Evolutionary conservation across 2,888 invertebrate species (phyloP).

Genomic region (Polyommatus iphigenia): DNA sequence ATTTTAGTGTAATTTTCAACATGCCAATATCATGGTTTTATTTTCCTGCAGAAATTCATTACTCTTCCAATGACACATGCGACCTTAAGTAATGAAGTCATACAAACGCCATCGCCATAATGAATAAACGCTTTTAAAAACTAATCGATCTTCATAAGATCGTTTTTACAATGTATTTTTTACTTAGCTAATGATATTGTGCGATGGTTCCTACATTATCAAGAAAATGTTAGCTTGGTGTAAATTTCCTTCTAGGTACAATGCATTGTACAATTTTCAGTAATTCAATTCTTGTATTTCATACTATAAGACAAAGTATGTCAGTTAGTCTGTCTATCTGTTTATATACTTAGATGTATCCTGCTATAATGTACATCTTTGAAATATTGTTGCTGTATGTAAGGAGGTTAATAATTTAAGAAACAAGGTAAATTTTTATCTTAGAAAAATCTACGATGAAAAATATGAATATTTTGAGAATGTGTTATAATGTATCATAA

Average conservation of each 20-base stretch:
- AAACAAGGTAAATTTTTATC: background rate
- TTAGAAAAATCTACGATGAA: too few species aligned
- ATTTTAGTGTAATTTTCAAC: background rate
- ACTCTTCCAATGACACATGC: slow-evolving; percentile 31
- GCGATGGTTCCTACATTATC: background rate
- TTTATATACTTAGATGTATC: background rate
- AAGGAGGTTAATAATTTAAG: background rate
- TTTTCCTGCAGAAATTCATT: slow-evolving; percentile 26
- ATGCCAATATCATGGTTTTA: slow-evolving; percentile 15
- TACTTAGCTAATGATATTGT: slow-evolving; percentile 31
- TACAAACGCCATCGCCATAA: slow-evolving; percentile 63
- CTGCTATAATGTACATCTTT: background rate
- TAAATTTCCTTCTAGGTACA: background rate
- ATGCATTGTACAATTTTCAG: too few species aligned
- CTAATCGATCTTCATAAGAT: slow-evolving; percentile 61
- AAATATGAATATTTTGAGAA: too few species aligned
- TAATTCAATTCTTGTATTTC: too few species aligned
- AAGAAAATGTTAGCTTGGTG: background rate
- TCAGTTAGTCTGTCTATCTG: too few species aligned
- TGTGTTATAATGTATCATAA: too few species aligned
- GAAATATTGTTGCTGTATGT: background rate
- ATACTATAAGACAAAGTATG: too few species aligned
- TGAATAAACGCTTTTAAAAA: slow-evolving; percentile 74
- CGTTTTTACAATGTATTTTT: slow-evolving; percentile 41
- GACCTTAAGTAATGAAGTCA: slow-evolving; percentile 60